Base-by-base conservation (phyloP, 2,888 invertebrate genomes). In the Meliscaeva auricollis region DNA sequence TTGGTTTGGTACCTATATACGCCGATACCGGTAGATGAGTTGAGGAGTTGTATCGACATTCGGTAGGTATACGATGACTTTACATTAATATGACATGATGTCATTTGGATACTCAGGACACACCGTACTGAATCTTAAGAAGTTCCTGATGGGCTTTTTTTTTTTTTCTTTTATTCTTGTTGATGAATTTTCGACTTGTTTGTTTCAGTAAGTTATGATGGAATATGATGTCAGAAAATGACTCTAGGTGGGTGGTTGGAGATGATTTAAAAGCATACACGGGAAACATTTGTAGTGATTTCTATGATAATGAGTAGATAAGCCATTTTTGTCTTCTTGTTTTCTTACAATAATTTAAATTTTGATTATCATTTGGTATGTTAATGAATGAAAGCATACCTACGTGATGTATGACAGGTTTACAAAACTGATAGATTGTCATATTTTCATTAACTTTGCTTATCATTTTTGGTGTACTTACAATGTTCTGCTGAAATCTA, bases 51-150 rank as follows among this genome's bases (percentile, higher is more conserved):
- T 8, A 9, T 46, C n/a, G n/a, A n/a, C n/a, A 17, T 17, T 17
- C 41, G 48, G 17, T n/a, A 64, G 35, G 22, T 26, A 50, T 44
- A 38, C 69, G 69, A 72, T 84, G 66, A 75, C 66, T 72, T 75
- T 46, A 84, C 84, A 84, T 84, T 84, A 84, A 84, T 84, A 84
- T 75, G 84, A 84, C 84, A 84, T 84, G 84, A 84, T 84, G 84
- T 84, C 84, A 84, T 80, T 75, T 75, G 38, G 84, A 79, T 60
- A 54, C 84, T 26, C 80, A 72, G 75, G 72, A 79, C 60, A 79
- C 60, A 72, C 46, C 84, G 79, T 66, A 38, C 46, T 8, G 84
- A 79, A 79, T 84, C 75, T 72, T 84, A 84, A 84, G 79, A 46
- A 75, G 84, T 60, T 84, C 66, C 64, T 64, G 46, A 50, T 66